phyloP scores from a whole-genome alignment of 64 coral and sea anemone genomes.

The Dendrophyllia cribrosa region DNA sequence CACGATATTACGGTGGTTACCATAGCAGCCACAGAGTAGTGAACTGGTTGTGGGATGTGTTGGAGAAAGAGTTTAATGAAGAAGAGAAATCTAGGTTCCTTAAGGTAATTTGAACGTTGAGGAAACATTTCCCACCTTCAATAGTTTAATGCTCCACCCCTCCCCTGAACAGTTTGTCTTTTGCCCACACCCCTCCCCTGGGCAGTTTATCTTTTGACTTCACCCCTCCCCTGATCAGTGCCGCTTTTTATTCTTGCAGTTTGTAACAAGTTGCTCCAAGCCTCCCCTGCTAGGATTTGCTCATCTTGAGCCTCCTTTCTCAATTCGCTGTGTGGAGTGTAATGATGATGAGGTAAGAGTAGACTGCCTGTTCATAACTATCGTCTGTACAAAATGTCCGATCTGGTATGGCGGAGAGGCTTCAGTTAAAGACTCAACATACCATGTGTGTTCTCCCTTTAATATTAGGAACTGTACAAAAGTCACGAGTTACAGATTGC shows the following conservation, averaged over 20 bases:
- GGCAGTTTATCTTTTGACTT: too few relatives aligned
- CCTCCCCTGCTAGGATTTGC: constrained; percentile 95
- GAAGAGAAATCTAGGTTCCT: constrained; percentile 92
- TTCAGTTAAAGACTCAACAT: too few relatives aligned
- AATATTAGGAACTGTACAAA: too few relatives aligned
- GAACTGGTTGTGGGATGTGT: constrained; percentile 93
- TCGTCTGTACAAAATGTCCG: too few relatives aligned
- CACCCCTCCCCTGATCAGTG: not conserved
- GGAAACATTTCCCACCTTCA: too few relatives aligned
- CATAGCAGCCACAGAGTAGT: constrained; percentile 92
- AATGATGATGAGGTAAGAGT: constrained; percentile 92
- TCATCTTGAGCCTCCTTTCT: constrained; percentile 95
- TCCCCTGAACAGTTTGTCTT: too few relatives aligned
- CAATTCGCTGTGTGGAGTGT: constrained; percentile 93
- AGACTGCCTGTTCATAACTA: not conserved
- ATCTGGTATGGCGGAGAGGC: too few relatives aligned
- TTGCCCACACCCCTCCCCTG: too few relatives aligned
- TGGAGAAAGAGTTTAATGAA: constrained; percentile 92
- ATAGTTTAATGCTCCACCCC: too few relatives aligned
- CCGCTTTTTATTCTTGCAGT: constrained; percentile 51
- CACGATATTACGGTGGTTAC: constrained; percentile 96
- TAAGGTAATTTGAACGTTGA: constrained; percentile 58
- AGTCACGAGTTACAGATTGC: too few relatives aligned
- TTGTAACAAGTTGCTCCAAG: constrained; percentile 99
- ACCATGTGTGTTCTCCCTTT: too few relatives aligned